Evolutionary conservation across 2,888 invertebrate species (phyloP).

Genomic region (Arge pagana): DNA sequence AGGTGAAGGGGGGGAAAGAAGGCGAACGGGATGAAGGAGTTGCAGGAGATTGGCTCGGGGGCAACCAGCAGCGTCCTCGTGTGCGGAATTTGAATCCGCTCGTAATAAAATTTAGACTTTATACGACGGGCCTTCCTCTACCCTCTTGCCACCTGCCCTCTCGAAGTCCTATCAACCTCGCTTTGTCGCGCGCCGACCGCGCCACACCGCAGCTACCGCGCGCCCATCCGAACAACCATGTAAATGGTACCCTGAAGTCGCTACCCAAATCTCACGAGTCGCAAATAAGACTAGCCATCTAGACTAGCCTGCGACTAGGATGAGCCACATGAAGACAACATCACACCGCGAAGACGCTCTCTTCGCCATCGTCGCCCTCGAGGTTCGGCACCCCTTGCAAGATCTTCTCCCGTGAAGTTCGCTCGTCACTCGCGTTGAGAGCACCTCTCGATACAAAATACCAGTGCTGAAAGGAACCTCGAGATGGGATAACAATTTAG

Average conservation of each 20-base stretch:
- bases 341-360: too few species aligned
- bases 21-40: constrained; percentile 26
- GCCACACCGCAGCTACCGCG: background rate
- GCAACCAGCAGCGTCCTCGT: constrained; percentile 21
- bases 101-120: constrained; percentile 57
- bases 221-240: background rate
- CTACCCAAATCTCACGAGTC: background rate
- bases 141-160: background rate
- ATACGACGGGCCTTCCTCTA: constrained; percentile 44
- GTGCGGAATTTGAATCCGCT: constrained; percentile 56
- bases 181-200: background rate
- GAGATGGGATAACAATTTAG: too few species aligned
- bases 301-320: too few species aligned
- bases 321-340: too few species aligned
- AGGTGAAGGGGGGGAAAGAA: constrained; percentile 33
- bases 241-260: constrained; percentile 3
- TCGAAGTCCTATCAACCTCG: too few species aligned
- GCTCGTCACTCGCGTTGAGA: too few species aligned
- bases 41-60: constrained; percentile 33
- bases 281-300: too few species aligned
- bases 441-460: too few species aligned
- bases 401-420: too few species aligned
- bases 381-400: too few species aligned
- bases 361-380: too few species aligned
- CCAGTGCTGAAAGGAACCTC: too few species aligned